Conservation (phyloP, 2,113 vertebrate species). For the Pholis gunnellus region DNA sequence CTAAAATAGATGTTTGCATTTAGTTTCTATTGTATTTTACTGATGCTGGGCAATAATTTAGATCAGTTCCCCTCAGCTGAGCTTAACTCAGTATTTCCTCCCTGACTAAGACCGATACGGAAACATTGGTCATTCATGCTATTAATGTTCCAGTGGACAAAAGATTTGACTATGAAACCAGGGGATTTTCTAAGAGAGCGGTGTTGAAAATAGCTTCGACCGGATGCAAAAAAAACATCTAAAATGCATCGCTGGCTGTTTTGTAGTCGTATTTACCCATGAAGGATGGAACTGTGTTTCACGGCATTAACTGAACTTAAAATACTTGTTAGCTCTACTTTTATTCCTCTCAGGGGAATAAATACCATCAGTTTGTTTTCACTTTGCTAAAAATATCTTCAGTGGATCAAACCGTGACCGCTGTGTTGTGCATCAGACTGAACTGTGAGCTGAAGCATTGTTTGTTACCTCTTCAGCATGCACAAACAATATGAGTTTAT, state of each 20-base stretch:
- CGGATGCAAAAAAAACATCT: background rate
- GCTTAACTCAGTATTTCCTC: slow-evolving; percentile 42
- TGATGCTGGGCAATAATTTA: background rate
- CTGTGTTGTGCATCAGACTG: background rate
- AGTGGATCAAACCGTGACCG: background rate
- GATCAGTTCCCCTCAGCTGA: slow-evolving; percentile 5
- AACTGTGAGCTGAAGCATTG: background rate
- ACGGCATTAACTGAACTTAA: background rate
- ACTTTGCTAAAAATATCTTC: background rate
- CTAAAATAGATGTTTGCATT: background rate
- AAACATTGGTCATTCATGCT: background rate
- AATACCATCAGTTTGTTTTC: background rate
- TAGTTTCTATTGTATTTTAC: background rate
- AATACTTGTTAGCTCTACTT: background rate
- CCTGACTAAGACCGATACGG: background rate
- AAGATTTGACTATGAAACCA: background rate
- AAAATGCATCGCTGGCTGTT: background rate
- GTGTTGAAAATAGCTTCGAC: background rate
- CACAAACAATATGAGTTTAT: background rate
- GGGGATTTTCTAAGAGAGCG: background rate
- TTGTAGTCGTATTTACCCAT: too few species aligned
- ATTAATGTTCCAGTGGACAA: background rate
- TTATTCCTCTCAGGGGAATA: too few species aligned
- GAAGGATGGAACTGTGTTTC: background rate
- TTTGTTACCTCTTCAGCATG: too few species aligned